Base-by-base conservation (phyloP, 1,140 invertebrate species). In the Ephestia elutella region DNA sequence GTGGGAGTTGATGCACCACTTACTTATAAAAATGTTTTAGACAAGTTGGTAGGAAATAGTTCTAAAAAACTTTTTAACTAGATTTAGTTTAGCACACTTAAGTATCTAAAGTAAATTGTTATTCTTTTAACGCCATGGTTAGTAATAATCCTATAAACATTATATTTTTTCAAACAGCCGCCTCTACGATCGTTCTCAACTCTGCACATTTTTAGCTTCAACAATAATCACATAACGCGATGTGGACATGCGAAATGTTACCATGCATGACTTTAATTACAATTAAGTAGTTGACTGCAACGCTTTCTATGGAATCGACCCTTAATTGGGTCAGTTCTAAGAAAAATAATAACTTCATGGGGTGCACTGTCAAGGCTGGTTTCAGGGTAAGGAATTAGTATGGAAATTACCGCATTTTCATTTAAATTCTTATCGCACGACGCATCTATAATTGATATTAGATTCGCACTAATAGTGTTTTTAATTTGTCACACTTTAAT, bases 221-320 rank as follows among this genome's bases (percentile, higher is more conserved):
- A 25, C 19, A 53, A n/a, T 25, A 56, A 50, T 61, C 60, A 59
- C 38, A 44, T 15, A 44, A 44, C 38, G 38, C 48, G 65, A 60
- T 35, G 68, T 60, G 59, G 51, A 51, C 62, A 59, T 53, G 58
- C 60, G 21, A 62, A 65, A 66, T 66, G 68, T 64, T 67, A 69
- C 60, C 55, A 70, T 67, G 70, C 70, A 73, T 74, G 66, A 56
- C 64, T 72, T 66, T 71, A 65, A 66, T 74, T 74, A 70, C 59
- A 56, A 38, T 66, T 67, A 54, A 68, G 59, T 66, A 58, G 38
- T n/a, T 44, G 2, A 63, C 59, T 73, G 61, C 56, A 56, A 25
- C 21, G 50, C 25, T 63, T 66, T 79, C 71, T 73, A 71, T 53
- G 58, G 70, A 79, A 72, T 56, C 50, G 50, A 21, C 19, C 50